A percentile compares a stretch with the other conserved stretches of the same genome.
Evolutionary conservation across 2,113 vertebrate genomes (phyloP).

Genomic region (Eurystomus gularis): DNA sequence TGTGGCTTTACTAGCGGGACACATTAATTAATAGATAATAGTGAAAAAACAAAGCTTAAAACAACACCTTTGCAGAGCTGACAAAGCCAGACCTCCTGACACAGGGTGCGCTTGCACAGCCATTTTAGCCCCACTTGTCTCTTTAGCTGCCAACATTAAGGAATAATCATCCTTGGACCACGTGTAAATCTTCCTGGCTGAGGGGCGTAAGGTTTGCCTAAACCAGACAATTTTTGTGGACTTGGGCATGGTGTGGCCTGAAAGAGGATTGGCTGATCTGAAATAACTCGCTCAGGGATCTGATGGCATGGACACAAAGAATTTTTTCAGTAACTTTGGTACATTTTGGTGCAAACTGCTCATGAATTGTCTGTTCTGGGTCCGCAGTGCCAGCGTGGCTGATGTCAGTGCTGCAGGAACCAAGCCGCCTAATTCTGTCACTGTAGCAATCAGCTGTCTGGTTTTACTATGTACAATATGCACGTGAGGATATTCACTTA

Average conservation of each 20-base stretch:
- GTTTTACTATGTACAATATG: neutral
- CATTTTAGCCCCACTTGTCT: neutral
- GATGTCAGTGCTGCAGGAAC: neutral
- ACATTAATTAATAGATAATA: conserved; percentile 16
- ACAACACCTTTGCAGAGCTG: neutral
- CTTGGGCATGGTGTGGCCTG: neutral
- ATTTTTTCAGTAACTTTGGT: no score
- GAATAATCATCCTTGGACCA: neutral
- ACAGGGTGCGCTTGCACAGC: neutral
- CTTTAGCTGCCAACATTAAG: neutral
- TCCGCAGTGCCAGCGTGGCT: neutral
- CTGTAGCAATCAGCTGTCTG: neutral
- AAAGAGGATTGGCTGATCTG: neutral
- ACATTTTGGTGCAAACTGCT: neutral
- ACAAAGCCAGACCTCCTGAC: neutral
- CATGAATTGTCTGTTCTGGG: neutral
- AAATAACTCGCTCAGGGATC: neutral
- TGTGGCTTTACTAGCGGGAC: neutral
- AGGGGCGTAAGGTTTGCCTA: neutral
- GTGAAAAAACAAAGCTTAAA: conserved; percentile 4
- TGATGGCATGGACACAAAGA: neutral
- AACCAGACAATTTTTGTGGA: neutral
- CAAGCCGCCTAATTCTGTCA: neutral
- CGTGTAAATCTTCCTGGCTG: neutral
- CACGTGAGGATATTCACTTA: neutral